Evolutionary conservation across 2,797 vertebrate species (phyloP), one percentile per base, ranked within the genome.

Genomic region (Dryobates pubescens): DNA sequence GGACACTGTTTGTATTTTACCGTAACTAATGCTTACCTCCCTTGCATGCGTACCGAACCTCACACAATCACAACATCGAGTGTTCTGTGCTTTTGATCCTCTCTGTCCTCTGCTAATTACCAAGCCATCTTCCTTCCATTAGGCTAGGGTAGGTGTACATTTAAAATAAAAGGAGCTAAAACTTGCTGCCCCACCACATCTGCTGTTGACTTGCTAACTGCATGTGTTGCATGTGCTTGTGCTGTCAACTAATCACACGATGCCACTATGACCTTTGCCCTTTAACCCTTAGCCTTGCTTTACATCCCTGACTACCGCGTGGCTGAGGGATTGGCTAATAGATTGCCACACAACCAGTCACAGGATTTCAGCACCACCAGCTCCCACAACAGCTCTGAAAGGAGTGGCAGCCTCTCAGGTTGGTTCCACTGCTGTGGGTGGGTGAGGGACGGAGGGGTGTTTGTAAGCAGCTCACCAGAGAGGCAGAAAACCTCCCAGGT

Each of bases 321-420:
- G 99, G 98, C 99, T 98, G 99, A 99, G 87, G 99, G 99, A 98
- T 98, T 99, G 98, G 99, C 99, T 98, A 99, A 98, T 99, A 99
- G 99, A 99, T 99, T 99, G 97, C 99, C 99, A 97, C 99, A 99
- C 99, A 99, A 99, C 99, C 99, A 99, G 98, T 99, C 99, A 98
- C 99, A 99, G 98, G 99, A 99, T 99, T 99, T 99, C 99, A 99
- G 99, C 99, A 99, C 99, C 98, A 99, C 99, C 98, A 99, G 99
- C 98, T 99, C 99, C 98, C 99, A 99, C 99, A 99, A 99, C 99
- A 99, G 99, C 98, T 99, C 99, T 96, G 99, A 99, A 97, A 98
- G 99, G 98, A 99, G 99, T 98, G 98, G 99, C 98, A 99, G 99
- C 97, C 99, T 99, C 97, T 99, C 99, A 99, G 99, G 99, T 99